phyloP scores from a whole-genome alignment of 2,888 invertebrate genomes.

The Bhutanitis thaidina region DNA sequence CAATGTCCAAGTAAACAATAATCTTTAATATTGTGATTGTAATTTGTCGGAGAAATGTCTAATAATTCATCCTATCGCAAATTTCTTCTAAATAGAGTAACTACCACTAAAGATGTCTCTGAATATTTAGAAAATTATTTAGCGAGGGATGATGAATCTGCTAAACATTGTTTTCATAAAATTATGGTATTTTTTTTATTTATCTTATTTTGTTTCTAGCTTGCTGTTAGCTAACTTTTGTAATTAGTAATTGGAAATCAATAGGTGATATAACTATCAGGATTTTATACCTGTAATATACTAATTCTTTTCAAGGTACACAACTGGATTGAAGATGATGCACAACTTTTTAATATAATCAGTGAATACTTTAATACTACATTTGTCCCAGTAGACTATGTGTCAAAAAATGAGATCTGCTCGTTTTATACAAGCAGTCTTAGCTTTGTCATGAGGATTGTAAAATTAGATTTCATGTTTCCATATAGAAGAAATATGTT shows the following conservation, averaged over 20 bases:
- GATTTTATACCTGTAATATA: too few species aligned
- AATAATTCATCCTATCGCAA: conserved; percentile 79
- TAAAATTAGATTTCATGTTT: conserved; percentile 62
- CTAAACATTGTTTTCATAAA: conserved; percentile 61
- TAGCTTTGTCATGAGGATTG: conserved; percentile 46
- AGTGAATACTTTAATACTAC: conserved; percentile 41
- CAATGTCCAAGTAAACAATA: too few species aligned
- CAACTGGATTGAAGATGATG: conserved; percentile 47
- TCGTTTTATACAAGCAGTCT: conserved; percentile 61
- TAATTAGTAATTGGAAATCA: too few species aligned
- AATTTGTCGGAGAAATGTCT: conserved; percentile 2
- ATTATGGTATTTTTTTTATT: conserved; percentile 44
- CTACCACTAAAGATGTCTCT: conserved; percentile 35
- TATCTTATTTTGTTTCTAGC: too few species aligned
- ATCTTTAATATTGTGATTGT: too few species aligned
- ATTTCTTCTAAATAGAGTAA: conserved; percentile 85
- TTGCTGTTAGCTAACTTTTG: too few species aligned
- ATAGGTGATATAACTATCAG: too few species aligned
- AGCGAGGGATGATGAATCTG: conserved; percentile 45
- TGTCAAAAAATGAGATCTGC: conserved; percentile 39
- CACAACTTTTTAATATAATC: conserved; percentile 48
- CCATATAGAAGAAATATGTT: conserved; percentile 55
- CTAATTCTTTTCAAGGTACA: conserved; percentile 49
- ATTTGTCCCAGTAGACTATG: conserved; percentile 51
- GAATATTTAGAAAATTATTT: conserved; percentile 53